Evolutionary conservation across 2,113 vertebrate genomes (phyloP).

Genomic region (Melanocharis versteri): DNA sequence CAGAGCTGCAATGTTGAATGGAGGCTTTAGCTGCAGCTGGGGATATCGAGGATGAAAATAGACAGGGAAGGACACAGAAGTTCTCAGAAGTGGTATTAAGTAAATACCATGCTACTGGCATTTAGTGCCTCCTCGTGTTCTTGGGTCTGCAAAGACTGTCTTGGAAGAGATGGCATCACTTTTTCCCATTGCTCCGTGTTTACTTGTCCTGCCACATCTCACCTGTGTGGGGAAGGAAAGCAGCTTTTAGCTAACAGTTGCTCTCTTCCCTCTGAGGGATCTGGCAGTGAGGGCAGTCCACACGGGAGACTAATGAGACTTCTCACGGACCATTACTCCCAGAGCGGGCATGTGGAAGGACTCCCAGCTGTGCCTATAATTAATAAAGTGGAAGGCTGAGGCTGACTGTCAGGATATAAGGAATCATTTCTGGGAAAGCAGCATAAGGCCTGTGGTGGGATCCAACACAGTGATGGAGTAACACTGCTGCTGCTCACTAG

Average conservation of each 20-base stretch:
- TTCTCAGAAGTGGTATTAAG: background rate
- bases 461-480: background rate
- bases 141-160: background rate
- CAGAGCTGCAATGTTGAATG: background rate
- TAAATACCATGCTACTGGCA: background rate
- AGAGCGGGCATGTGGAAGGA: background rate
- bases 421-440: background rate
- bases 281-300: background rate
- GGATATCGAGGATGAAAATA: background rate
- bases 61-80: background rate
- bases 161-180: background rate
- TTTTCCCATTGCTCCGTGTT: background rate
- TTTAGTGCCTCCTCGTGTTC: background rate
- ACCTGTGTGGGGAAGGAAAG: background rate
- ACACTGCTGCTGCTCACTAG: background rate
- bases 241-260: background rate
- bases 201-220: background rate
- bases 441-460: background rate
- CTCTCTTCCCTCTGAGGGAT: background rate
- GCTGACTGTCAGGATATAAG: background rate
- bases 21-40: background rate
- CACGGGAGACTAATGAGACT: background rate
- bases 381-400: constrained; percentile 4
- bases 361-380: background rate
- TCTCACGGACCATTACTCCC: background rate